Conservation (phyloP, 1,140 invertebrate genomes). For the Triops cancriformis region DNA sequence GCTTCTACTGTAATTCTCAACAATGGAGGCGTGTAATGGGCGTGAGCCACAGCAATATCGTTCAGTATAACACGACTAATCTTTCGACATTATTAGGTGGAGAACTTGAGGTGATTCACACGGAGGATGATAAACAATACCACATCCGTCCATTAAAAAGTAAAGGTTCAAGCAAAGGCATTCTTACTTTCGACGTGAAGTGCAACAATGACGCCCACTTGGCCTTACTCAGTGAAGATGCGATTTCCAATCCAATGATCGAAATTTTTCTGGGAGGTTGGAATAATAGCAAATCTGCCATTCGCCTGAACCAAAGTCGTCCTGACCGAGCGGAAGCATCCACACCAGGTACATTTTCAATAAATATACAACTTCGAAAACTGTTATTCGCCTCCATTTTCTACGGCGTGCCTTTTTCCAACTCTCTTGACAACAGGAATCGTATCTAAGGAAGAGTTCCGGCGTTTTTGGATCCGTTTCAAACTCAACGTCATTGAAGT, state of each 20-base stretch:
- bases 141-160: constrained; percentile 57
- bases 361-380: too few species aligned
- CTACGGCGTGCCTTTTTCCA: not conserved
- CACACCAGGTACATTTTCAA: constrained; percentile 44
- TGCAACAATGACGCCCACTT: constrained; percentile 70
- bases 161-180: constrained; percentile 40
- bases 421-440: constrained; percentile 38
- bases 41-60: too few species aligned
- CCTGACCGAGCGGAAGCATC: constrained; percentile 64
- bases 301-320: constrained; percentile 64
- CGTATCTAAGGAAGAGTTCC: constrained; percentile 57
- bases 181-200: constrained; percentile 62
- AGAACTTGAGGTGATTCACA: constrained; percentile 41
- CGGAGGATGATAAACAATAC: constrained; percentile 64
- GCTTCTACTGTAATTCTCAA: too few species aligned
- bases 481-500: constrained; percentile 44
- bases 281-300: constrained; percentile 71
- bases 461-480: constrained; percentile 66
- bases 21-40: too few species aligned
- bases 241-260: constrained; percentile 35
- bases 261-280: constrained; percentile 74
- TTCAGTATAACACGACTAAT: not conserved
- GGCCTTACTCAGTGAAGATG: constrained; percentile 53
- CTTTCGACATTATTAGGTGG: not conserved
- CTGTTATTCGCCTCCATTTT: not conserved